Conservation (phyloP, 2,113 vertebrate species). For the Mohoua ochrocephala region DNA sequence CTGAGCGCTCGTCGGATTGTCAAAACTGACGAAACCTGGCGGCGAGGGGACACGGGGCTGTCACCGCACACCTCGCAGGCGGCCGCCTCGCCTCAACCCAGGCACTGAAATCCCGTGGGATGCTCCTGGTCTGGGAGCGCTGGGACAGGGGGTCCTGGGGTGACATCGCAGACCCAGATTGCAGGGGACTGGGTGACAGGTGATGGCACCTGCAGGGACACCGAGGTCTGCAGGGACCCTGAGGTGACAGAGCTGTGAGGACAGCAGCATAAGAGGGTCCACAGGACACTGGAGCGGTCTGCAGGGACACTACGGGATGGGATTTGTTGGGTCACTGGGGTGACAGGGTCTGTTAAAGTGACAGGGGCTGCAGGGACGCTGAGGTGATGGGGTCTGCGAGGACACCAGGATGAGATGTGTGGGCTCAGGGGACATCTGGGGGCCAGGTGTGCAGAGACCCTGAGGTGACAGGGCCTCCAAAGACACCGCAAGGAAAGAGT, state of each 20-base stretch:
- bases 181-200: neutral
- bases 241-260: neutral
- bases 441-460: neutral
- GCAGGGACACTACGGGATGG: neutral
- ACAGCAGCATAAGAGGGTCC: neutral
- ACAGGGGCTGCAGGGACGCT: neutral
- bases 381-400: neutral
- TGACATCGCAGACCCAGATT: rapidly evolving
- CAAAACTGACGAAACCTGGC: conserved; percentile 97
- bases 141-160: neutral
- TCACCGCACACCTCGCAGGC: neutral
- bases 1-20: conserved; percentile 97
- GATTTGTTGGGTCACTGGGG: neutral
- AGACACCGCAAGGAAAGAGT: neutral
- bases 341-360: neutral
- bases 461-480: neutral
- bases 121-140: neutral
- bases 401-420: neutral
- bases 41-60: neutral
- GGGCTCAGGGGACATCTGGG: neutral
- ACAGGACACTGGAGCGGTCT: neutral
- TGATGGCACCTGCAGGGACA: neutral
- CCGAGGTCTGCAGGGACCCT: neutral
- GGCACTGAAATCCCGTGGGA: rapidly evolving
- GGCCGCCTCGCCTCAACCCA: rapidly evolving